Evolutionary conservation across 92 coral and sea anemone genomes (phyloP).

Genomic region (Hydrozoanthus gracilis): DNA sequence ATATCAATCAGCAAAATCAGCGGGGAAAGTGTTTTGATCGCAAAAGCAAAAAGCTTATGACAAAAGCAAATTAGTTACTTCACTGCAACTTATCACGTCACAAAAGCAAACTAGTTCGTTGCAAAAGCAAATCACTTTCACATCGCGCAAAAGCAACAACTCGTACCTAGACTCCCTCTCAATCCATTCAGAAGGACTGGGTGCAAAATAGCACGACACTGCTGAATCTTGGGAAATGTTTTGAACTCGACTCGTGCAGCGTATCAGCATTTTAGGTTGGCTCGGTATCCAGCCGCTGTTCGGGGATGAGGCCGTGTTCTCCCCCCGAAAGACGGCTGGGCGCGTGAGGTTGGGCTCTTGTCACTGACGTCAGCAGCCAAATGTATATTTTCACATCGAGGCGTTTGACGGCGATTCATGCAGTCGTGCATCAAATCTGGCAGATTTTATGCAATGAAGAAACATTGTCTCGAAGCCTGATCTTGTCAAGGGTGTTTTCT

Average conservation of each 20-base stretch:
- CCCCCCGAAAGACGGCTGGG: slow-evolving; percentile 42
- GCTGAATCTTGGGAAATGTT: neutral
- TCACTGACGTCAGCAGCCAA: slow-evolving; percentile 34
- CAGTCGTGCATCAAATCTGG: slow-evolving; percentile 21
- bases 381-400: slow-evolving; percentile 10
- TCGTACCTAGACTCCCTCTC: slow-evolving; percentile 13
- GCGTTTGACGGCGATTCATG: slow-evolving; percentile 12
- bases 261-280: too few relatives aligned
- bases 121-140: neutral
- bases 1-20: neutral
- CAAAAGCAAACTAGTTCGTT: slow-evolving; percentile 4
- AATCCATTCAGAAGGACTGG: slow-evolving; percentile 6
- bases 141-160: slow-evolving; percentile 7
- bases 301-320: slow-evolving; percentile 9
- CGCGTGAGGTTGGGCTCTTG: slow-evolving; percentile 40
- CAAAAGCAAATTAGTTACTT: slow-evolving; percentile 12
- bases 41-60: slow-evolving; percentile 1
- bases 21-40: neutral
- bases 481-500: slow-evolving; percentile 30
- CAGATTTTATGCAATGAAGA: slow-evolving; percentile 30
- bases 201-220: neutral
- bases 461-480: slow-evolving; percentile 20
- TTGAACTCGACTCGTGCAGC: too few relatives aligned
- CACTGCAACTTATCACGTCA: neutral
- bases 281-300: neutral